Base-by-base conservation (phyloP, 2,113 vertebrate genomes). In the Hippocampus guttulatus region DNA sequence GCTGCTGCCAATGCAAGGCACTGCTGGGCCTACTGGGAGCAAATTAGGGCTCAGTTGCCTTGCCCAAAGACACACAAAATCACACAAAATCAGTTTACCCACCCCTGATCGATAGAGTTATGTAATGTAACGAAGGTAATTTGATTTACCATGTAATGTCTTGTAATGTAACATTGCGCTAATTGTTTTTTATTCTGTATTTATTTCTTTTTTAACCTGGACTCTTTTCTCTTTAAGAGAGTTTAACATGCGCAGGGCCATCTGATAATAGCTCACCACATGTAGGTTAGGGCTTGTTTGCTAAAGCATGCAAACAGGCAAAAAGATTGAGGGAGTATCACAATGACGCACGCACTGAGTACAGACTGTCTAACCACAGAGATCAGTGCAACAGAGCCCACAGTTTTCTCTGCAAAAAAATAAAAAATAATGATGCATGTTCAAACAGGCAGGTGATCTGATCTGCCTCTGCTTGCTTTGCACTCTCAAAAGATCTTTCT, bases 321-420 rank as follows among this genome's bases (percentile, higher is more conserved):
- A 20, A 72, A 3, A 68, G 18, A 66, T 3, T 6, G 40, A 43
- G 20, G 20, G 33, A 64, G 40, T 45, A 47, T 54, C 45, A 75
- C 67, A 75, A 52, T 68, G 43, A 30, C 16, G 23, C 3, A 40
- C 61, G n/a, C 61, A 20, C 33, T 41, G 27, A 40, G 20, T 41
- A 14, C 58, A 61, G 4, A 20, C 3, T 51, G 47, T 6, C 5
- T 6, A 58, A 25, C 55, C 58, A 63, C 47, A 61, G 15, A 60
- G 62, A 43, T 74, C n/a, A 52, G 23, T 23, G 57, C 54, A 75
- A 6, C 40, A 57, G 15, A 38, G 47, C 72, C 75, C 43, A 61
- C n/a, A 64, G 68, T 73, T 81, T 81, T 76, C n/a, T 65, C 30
- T 27, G n/a, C 66, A 63, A 74, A 77, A 76, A 73, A 78, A 74